Percentiles rank a stretch among this genome's conserved stretches.
phyloP scores from a whole-genome alignment of 2,797 vertebrate genomes.

The Melanogrammus aeglefinus region DNA sequence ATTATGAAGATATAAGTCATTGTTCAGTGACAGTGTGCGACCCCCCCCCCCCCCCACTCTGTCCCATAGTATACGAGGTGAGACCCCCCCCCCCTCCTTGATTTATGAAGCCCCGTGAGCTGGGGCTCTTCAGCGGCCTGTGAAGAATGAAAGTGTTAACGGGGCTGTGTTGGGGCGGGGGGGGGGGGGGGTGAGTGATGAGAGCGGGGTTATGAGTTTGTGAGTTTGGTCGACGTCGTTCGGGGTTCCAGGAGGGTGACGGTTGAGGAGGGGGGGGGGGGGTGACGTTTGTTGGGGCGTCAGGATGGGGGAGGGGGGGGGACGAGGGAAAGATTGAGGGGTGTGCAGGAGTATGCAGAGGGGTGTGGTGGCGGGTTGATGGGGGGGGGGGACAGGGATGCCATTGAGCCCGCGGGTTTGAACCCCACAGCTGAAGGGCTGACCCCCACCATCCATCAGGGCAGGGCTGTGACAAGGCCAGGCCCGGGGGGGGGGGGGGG shows the following conservation, averaged over 20 bases:
- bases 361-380: slow-evolving; percentile 23
- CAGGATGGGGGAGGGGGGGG: slow-evolving; percentile 25
- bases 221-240: slow-evolving; percentile 65
- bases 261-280: slow-evolving; percentile 20
- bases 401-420: slow-evolving; percentile 66
- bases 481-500: slow-evolving; percentile 58
- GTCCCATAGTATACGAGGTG: slow-evolving; percentile 55
- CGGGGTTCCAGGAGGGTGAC: slow-evolving; percentile 52
- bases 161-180: slow-evolving; percentile 52
- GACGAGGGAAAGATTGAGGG: not conserved
- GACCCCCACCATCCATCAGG: slow-evolving; percentile 79
- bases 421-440: slow-evolving; percentile 80
- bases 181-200: slow-evolving; percentile 56
- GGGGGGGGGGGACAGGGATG: slow-evolving; percentile 26
- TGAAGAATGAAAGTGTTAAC: slow-evolving; percentile 80
- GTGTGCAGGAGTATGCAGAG: slow-evolving; percentile 2
- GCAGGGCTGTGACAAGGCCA: slow-evolving; percentile 67
- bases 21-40: slow-evolving; percentile 62
- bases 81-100: slow-evolving; percentile 52
- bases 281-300: slow-evolving; percentile 29
- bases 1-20: slow-evolving; percentile 72
- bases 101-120: slow-evolving; percentile 74
- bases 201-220: slow-evolving; percentile 73
- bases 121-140: slow-evolving; percentile 67
- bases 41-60: slow-evolving; percentile 32